Percentiles rank a stretch among this genome's conserved stretches.
Conservation (phyloP, 2,888 invertebrate genomes). For the Erannis defoliaria region DNA sequence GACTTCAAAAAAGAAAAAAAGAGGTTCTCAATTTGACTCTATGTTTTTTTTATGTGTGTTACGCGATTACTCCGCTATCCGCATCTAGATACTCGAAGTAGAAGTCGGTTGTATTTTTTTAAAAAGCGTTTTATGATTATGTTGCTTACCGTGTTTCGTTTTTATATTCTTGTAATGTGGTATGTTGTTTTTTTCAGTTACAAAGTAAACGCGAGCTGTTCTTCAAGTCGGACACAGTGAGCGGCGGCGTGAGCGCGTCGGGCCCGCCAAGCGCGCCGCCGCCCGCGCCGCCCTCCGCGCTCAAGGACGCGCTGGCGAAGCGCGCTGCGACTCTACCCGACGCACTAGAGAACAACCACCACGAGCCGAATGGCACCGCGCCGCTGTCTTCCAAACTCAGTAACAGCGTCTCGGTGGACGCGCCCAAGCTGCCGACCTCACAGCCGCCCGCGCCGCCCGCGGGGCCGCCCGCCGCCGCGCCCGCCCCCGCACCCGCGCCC, state of each 20-base stretch:
- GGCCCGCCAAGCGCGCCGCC: constrained; percentile 74
- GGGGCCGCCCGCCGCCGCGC: constrained; percentile 77
- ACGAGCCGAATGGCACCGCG: constrained; percentile 79
- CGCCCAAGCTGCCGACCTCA: constrained; percentile 71
- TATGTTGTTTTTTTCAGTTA: constrained; percentile 84
- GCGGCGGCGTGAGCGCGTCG: constrained; percentile 73
- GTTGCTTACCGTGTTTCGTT: background rate
- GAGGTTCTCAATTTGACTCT: too few species aligned
- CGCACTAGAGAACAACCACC: constrained; percentile 78
- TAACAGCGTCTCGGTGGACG: constrained; percentile 77
- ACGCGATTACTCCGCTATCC: too few species aligned
- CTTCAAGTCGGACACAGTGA: constrained; percentile 90
- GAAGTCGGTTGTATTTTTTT: too few species aligned
- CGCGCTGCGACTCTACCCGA: constrained; percentile 79
- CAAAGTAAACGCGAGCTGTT: constrained; percentile 95
- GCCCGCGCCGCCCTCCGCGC: constrained; percentile 82
- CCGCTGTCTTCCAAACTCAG: constrained; percentile 66
- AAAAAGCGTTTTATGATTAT: too few species aligned
- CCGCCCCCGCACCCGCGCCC: constrained; percentile 50
- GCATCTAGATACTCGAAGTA: too few species aligned
- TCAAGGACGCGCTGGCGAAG: constrained; percentile 82
- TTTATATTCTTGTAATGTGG: background rate
- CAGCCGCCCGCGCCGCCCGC: constrained; percentile 80
- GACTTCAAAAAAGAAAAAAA: too few species aligned
- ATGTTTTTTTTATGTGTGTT: too few species aligned